These are phyloP conservation scores for Ceyx erithaca DNA, from an alignment of 2,797 vertebrate species.

Conservation along the genomic window DNA sequence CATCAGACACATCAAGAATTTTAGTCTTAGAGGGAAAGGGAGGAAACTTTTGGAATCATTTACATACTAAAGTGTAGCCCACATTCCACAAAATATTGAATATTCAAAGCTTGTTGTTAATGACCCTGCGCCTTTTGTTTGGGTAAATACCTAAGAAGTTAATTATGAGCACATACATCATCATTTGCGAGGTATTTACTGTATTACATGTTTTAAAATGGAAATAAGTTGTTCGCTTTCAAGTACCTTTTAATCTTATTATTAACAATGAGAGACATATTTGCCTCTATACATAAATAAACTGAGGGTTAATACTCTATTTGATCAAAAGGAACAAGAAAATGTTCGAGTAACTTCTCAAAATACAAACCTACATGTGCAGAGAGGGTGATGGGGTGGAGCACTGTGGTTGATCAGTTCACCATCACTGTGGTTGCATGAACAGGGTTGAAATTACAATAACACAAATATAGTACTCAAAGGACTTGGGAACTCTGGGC, in stretches of 20 bases:
- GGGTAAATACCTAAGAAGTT: slow-evolving; percentile 37
- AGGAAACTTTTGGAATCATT: neutral
- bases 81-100: neutral
- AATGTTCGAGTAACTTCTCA: slow-evolving; percentile 49
- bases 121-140: slow-evolving; percentile 17
- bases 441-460: slow-evolving; percentile 26
- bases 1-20: neutral
- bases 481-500: slow-evolving; percentile 28
- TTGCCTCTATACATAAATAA: slow-evolving; percentile 16
- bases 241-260: slow-evolving; percentile 21
- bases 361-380: neutral
- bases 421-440: neutral
- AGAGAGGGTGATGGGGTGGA: neutral
- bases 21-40: neutral
- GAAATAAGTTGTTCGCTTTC: slow-evolving; percentile 20
- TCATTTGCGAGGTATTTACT: slow-evolving; percentile 29
- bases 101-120: slow-evolving; percentile 9
- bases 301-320: slow-evolving; percentile 46
- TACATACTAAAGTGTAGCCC: neutral
- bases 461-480: slow-evolving; percentile 9
- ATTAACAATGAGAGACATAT: neutral
- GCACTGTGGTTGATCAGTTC: neutral
- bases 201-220: neutral
- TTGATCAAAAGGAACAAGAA: slow-evolving; percentile 70
- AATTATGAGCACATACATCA: slow-evolving; percentile 23